Base-by-base conservation (phyloP, 2,888 invertebrate species). In the Chelonus formosanus region DNA sequence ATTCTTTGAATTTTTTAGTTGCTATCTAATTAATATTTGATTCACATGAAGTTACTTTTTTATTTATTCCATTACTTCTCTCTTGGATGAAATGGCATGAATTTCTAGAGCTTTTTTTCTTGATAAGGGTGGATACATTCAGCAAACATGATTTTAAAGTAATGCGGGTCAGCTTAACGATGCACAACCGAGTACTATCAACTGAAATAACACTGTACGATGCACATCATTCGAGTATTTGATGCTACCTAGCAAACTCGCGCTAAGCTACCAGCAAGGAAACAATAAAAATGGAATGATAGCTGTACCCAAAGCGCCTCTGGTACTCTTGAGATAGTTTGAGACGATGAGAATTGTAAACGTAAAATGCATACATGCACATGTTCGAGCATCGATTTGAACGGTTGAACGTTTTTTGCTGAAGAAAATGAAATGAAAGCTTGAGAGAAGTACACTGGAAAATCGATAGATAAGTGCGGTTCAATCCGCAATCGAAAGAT, bases 201-300 rank as follows among this genome's bases (percentile, higher is more conserved):
- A 67, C 65, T 52, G 66, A 52, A 63, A 50, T 56, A 62, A 57
- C 44, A 35, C 10, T 50, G 45, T 31, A 31, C 32, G 40, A 64
- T 54, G 48, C 34, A 40, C 40, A 59, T 35, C 48, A 32, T n/a
- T 40, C 7, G 44, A 34, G 57, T 56, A 34, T 47, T 32, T 50
- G 47, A 35, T 63, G 40, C 55, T 52, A 48, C 10, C 45, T 43
- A 60, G 31, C 40, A 40, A 40, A 66, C 36, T 63, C 6, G 40
- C 52, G 44, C 61, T 61, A 70, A 67, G 54, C 61, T 61, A 56
- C 52, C 67, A 68, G 56, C 65, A 58, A 50, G 61, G 62, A 65
- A 68, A 64, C 70, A 65, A 67, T 73, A 75, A 75, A 75, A 71
- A 63, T 57, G 60, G 43, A 64, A 75, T 70, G 72, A 74, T 73